A percentile compares a stretch with the other conserved stretches of the same genome.
Evolutionary conservation across 2,888 invertebrate genomes (phyloP).

Genomic region (Drosophila tanythrix): DNA sequence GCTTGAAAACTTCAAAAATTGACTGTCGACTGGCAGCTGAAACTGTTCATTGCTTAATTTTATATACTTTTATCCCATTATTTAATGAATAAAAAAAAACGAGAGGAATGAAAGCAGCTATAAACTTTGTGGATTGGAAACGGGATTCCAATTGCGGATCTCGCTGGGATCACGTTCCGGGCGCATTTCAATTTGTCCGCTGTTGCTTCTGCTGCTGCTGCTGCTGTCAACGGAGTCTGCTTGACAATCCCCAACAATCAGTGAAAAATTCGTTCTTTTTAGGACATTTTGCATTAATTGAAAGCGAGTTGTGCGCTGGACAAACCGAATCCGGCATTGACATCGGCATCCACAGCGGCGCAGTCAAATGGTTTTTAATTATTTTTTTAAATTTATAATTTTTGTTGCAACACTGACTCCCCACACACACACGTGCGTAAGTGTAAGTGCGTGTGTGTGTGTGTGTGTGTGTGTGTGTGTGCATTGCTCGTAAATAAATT

Average conservation of each 20-base stretch:
- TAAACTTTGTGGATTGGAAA: slow-evolving; percentile 30
- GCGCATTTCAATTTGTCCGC: slow-evolving; percentile 65
- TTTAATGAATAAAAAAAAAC: slow-evolving; percentile 21
- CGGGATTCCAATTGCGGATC: slow-evolving; percentile 12
- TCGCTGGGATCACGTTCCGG: slow-evolving; percentile 60
- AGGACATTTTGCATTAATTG: slow-evolving; percentile 80
- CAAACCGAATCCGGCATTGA: slow-evolving; percentile 39
- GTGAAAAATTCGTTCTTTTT: slow-evolving; percentile 71
- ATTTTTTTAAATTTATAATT: slow-evolving; percentile 79
- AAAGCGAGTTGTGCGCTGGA: slow-evolving; percentile 54
- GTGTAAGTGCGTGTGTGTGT: slow-evolving; percentile 1
- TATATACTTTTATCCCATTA: slow-evolving; percentile 58
- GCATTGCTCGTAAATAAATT: slow-evolving; percentile 61
- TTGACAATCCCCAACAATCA: slow-evolving; percentile 75
- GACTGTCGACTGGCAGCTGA: slow-evolving; percentile 38
- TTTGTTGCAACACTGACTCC: slow-evolving; percentile 34
- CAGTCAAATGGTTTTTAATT: slow-evolving; percentile 74
- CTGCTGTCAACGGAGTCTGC: slow-evolving; percentile 53
- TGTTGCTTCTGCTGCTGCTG: slow-evolving; percentile 38
- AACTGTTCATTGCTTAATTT: slow-evolving; percentile 50
- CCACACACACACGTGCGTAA: not conserved
- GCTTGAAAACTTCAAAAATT: slow-evolving; percentile 46
- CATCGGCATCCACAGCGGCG: slow-evolving; percentile 30
- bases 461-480: not conserved
- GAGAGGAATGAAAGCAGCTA: slow-evolving; percentile 21